Conservation (phyloP, 2,888 invertebrate species). For the Eupithecia abbreviata region DNA sequence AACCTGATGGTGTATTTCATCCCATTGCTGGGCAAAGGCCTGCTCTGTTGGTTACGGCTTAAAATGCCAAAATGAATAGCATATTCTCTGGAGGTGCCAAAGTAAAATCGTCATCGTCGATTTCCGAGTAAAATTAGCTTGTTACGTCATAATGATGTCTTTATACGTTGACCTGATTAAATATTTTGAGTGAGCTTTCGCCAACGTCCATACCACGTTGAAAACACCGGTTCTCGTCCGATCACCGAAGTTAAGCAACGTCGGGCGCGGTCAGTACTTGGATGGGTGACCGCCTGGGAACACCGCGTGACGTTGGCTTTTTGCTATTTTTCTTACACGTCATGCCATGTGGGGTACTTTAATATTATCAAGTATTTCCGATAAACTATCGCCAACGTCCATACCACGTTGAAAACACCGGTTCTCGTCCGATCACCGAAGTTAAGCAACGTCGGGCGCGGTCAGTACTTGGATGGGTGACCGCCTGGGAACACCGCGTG, state of each 20-base stretch:
- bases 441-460: slow-evolving; percentile 80
- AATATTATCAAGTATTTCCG: no score
- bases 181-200: background rate
- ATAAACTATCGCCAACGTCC: slow-evolving; percentile 40
- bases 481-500: slow-evolving; percentile 71
- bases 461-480: slow-evolving; percentile 82
- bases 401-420: slow-evolving; percentile 67
- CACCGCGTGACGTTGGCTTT: slow-evolving; percentile 45
- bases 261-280: slow-evolving; percentile 76
- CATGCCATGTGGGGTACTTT: no score
- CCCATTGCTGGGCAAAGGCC: no score
- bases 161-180: background rate
- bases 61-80: no score
- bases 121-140: no score
- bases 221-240: slow-evolving; percentile 76
- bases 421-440: slow-evolving; percentile 82
- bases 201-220: slow-evolving; percentile 69
- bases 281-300: slow-evolving; percentile 77
- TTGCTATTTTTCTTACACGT: background rate
- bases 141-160: no score
- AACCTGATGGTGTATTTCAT: no score
- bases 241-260: slow-evolving; percentile 78
- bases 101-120: no score
- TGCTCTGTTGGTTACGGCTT: no score
- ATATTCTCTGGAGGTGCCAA: no score